Evolutionary conservation across 2,113 vertebrate species (phyloP), one percentile per base, ranked within the genome.

Genomic region (Brachionichthys hirsutus): DNA sequence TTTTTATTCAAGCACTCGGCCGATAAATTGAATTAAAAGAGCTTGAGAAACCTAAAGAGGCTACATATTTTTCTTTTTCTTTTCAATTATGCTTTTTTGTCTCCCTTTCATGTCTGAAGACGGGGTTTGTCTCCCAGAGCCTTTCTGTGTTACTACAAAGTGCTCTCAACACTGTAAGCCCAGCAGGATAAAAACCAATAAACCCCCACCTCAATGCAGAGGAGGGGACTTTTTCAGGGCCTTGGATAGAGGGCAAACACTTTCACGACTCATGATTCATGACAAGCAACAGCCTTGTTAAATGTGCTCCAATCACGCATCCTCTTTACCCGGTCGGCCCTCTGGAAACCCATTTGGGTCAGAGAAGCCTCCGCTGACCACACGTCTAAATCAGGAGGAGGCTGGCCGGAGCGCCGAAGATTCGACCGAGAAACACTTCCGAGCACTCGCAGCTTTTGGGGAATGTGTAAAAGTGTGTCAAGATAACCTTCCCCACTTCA

Each of bases 261-360:
- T 70, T 66, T 81, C 62, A 54, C 62, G 66, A 59, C 72, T 78
- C 67, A 65, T 88, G 83, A 88, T 88, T 85, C 85, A 85, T 88
- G 83, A 73, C 66, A 75, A 80, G 79, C 76, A 77, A 75, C 57
- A 67, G 50, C 75, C 78, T 85, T 85, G 83, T 87, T 85, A 78
- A 78, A 80, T 71, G 41, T 63, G 79, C 15, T 73, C 73, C 77
- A 85, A 85, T 85, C 82, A 85, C 69, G 62, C 44, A 38, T 59
- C 67, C 61, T 72, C 70, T 70, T 78, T 70, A 83, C 80, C 77
- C 83, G 80, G 70, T 76, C 73, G 56, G 61, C 35, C 73, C 54
- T 73, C 60, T 65, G 24, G 62, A 81, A 82, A 76, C 22, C 68
- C 68, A 82, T 85, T 65, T 80, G 61, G 80, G 76, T 81, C 77